These are phyloP conservation scores for Leptinotarsa lineolata DNA, from an alignment of 1,140 invertebrate genomes.

Conservation along the genomic window DNA sequence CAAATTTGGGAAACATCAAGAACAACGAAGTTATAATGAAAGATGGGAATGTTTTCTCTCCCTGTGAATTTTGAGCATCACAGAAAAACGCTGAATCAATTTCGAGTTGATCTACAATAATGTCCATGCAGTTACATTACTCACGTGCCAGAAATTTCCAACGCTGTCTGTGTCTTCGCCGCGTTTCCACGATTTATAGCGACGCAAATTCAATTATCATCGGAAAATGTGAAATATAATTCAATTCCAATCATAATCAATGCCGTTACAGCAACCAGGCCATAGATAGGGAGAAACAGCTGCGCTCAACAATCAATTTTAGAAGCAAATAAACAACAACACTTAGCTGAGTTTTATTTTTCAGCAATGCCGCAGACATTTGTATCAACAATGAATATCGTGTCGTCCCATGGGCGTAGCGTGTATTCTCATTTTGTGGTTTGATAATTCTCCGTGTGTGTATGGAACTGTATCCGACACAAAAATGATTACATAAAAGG, in stretches of 20 bases:
- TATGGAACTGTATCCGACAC: no score
- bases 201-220: slow-evolving; percentile 4
- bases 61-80: no score
- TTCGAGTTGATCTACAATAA: not conserved
- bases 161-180: not conserved
- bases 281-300: not conserved
- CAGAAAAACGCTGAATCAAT: no score
- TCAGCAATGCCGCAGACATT: not conserved
- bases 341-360: slow-evolving; percentile 6
- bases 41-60: no score
- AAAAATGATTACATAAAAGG: no score
- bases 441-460: no score
- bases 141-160: not conserved
- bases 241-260: slow-evolving; percentile 8
- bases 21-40: no score
- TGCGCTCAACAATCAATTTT: not conserved
- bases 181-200: not conserved
- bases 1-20: no score
- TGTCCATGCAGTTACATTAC: not conserved
- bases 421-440: no score
- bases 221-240: not conserved
- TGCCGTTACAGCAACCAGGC: not conserved
- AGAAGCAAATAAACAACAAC: not conserved
- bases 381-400: not conserved
- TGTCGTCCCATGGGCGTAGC: not conserved